Conservation (phyloP, 30 jellyfish, hydroid and myxozoan genomes). For the Hydractinia echinata region DNA sequence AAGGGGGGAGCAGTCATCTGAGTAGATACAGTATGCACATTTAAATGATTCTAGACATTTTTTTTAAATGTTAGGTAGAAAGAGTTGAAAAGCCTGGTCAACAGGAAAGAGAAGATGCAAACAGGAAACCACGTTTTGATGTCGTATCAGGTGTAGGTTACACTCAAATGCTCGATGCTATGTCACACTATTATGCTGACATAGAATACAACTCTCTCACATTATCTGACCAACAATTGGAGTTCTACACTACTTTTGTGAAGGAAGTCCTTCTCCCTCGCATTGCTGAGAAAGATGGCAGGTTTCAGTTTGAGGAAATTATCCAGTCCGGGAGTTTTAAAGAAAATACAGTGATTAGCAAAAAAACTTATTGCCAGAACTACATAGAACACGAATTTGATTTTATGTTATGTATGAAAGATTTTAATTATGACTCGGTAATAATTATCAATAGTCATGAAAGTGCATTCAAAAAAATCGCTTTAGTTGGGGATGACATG, state of each 20-base stretch:
- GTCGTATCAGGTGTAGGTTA: background rate
- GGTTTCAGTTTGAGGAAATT: background rate
- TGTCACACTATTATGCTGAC: background rate
- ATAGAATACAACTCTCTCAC: background rate
- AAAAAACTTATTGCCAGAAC: background rate
- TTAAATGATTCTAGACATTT: too few species aligned
- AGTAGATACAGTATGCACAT: too few species aligned
- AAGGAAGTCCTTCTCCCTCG: background rate
- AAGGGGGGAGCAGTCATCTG: too few species aligned
- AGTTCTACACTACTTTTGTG: background rate
- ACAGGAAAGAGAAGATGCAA: too few species aligned
- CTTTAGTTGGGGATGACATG: background rate
- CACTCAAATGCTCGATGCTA: background rate
- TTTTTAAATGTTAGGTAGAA: too few species aligned
- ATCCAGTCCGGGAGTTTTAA: background rate
- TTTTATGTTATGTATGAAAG: background rate
- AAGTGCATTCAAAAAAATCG: background rate
- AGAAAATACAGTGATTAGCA: background rate
- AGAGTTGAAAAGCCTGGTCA: too few species aligned
- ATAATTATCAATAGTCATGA: background rate
- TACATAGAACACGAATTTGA: conserved; percentile 2
- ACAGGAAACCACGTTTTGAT: background rate
- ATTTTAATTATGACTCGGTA: background rate
- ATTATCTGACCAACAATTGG: background rate
- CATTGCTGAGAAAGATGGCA: background rate